These are phyloP conservation scores for Brachyrhaphis roseni DNA, from an alignment of 2,797 vertebrate genomes.

Conservation along the genomic window DNA sequence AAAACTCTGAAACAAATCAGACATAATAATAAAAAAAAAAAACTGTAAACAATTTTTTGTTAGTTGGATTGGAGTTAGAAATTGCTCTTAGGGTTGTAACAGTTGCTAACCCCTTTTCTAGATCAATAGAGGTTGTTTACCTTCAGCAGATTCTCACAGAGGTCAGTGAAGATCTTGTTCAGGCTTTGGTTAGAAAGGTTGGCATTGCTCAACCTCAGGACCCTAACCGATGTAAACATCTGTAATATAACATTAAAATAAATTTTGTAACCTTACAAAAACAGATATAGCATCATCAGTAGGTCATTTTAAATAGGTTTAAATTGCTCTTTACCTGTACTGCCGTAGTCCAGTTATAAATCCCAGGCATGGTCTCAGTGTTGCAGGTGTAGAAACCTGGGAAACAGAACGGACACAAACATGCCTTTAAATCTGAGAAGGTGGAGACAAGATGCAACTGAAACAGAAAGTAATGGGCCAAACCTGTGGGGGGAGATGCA, in stretches of 20 bases:
- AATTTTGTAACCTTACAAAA: neutral
- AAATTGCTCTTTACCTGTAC: conserved; percentile 86
- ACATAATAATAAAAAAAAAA: neutral
- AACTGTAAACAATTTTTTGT: neutral
- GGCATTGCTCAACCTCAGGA: conserved; percentile 89
- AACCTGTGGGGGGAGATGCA: conserved; percentile 89
- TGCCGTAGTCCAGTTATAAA: conserved; percentile 95
- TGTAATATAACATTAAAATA: conserved; percentile 62
- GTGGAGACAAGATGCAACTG: neutral
- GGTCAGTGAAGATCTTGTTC: conserved; percentile 97
- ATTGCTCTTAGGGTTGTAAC: neutral
- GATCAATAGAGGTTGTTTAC: conserved; percentile 69
- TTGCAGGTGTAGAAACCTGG: conserved; percentile 98
- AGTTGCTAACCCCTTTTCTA: neutral
- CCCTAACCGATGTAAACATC: conserved; percentile 99
- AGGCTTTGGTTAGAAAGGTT: conserved; percentile 94
- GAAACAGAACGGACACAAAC: conserved; percentile 20
- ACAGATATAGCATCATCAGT: too few species aligned
- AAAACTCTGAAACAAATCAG: conserved; percentile 86
- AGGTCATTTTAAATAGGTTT: neutral
- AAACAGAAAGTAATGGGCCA: neutral
- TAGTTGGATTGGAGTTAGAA: neutral
- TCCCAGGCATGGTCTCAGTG: conserved; percentile 97
- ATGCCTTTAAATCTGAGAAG: neutral
- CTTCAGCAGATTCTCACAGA: conserved; percentile 98